A percentile compares a stretch with the other conserved stretches of the same genome.
Evolutionary conservation across 2,797 vertebrate species (phyloP).

Genomic region (Micrastur ruficollis): DNA sequence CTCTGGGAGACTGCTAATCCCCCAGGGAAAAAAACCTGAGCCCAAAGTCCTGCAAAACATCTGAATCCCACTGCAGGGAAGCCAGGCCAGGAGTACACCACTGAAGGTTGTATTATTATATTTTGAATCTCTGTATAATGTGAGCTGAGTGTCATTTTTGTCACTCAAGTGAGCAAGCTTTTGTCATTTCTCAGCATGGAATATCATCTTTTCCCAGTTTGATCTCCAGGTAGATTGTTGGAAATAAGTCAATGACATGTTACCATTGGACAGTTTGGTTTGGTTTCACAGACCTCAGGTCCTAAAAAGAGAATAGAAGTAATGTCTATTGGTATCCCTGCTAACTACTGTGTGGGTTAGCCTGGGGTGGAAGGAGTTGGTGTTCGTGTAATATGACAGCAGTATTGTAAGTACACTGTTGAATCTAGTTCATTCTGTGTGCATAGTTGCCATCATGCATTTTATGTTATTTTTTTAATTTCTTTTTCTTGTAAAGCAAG

Average conservation of each 20-base stretch:
- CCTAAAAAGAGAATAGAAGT: neutral
- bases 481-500: neutral
- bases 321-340: neutral
- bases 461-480: neutral
- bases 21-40: fast-evolving
- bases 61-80: neutral
- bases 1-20: neutral
- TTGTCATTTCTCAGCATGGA: neutral
- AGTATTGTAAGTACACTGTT: neutral
- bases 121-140: neutral
- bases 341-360: neutral
- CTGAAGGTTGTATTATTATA: neutral
- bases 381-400: neutral
- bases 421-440: neutral
- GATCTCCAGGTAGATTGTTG: neutral
- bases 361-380: neutral
- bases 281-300: neutral
- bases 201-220: neutral
- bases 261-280: neutral
- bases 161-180: neutral
- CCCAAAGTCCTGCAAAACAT: neutral
- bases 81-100: neutral
- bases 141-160: neutral
- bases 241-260: conserved; percentile 11
- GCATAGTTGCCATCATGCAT: neutral